A percentile compares a stretch with the other conserved stretches of the same genome.
These are phyloP conservation scores for Probosciger aterrimus DNA, from an alignment of 2,113 vertebrate genomes.

Conservation along the genomic window DNA sequence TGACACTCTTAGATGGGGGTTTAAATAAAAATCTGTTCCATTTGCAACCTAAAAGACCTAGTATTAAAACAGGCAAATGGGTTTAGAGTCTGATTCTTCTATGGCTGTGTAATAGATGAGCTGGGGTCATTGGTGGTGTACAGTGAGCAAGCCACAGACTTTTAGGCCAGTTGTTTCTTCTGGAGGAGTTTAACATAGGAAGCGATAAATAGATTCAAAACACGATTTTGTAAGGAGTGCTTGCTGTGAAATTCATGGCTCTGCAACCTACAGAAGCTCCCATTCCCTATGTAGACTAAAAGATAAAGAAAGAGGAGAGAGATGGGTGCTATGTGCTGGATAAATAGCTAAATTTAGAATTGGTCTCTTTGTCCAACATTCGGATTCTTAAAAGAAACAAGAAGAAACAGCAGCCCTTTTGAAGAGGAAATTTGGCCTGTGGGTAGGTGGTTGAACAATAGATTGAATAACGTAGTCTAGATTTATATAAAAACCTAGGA, in stretches of 20 bases:
- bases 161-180: background rate
- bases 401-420: background rate
- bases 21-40: slow-evolving; percentile 69
- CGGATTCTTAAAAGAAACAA: background rate
- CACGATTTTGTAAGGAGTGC: background rate
- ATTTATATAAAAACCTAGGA: background rate
- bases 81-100: slow-evolving; percentile 12
- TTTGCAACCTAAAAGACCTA: slow-evolving; percentile 56
- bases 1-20: slow-evolving; percentile 66
- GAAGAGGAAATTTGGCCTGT: background rate
- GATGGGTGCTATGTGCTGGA: background rate
- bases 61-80: slow-evolving; percentile 37
- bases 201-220: background rate
- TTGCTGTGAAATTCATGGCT: background rate
- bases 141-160: background rate
- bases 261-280: background rate
- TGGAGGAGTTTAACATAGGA: background rate
- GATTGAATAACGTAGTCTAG: background rate
- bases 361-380: background rate
- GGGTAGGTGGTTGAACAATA: background rate
- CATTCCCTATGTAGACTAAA: background rate
- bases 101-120: background rate
- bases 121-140: background rate
- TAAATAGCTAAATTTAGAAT: background rate
- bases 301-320: background rate